Evolutionary conservation across 2,888 invertebrate species (phyloP), one percentile per base, ranked within the genome.

Genomic region (Caenorhabditis angaria): DNA sequence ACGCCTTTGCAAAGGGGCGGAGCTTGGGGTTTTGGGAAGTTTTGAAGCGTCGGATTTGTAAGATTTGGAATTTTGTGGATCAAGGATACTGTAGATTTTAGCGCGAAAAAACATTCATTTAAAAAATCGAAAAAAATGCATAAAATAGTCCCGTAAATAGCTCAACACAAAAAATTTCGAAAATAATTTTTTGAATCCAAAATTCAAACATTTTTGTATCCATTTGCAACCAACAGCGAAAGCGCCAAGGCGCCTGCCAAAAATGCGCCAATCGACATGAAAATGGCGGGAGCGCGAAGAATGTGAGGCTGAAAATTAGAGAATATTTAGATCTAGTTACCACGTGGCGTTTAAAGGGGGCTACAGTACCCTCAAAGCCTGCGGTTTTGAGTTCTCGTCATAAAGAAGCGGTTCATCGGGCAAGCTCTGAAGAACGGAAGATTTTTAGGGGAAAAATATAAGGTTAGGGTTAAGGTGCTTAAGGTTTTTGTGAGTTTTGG

Each of bases 201-300:
- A 10, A 14, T 14, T 41, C 41, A 66, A 50, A 18, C 35, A 54
- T 57, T 66, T 59, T 77, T 75, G 64, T 76, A 78, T 51, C 78
- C 78, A 56, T 76, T 66, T 24, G 68, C 73, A 8, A 78, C 70
- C 10, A 78, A 62, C 1, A 78, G 58, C 6, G 70, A 73, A n/a
- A 78, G 29, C 4, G 71, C 73, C 50, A 76, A 65, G 20, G 70
- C 61, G 29, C 58, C 55, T 20, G 73, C 68, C 54, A 76, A 59
- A 65, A 78, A 69, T 24, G 76, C 72, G 12, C 78, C 78, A 32
- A 68, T 56, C 25, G 73, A 68, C 69, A 68, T 70, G 62, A 76
- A 76, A 28, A 72, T 56, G 12, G 61, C 32, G 0, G 78, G 76
- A 10, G 56, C 57, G 20, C 66, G 66, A 20, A 76, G 53, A 25